Evolutionary conservation across 2,113 vertebrate genomes (phyloP).

Genomic region (Psittacula cyanocephala): DNA sequence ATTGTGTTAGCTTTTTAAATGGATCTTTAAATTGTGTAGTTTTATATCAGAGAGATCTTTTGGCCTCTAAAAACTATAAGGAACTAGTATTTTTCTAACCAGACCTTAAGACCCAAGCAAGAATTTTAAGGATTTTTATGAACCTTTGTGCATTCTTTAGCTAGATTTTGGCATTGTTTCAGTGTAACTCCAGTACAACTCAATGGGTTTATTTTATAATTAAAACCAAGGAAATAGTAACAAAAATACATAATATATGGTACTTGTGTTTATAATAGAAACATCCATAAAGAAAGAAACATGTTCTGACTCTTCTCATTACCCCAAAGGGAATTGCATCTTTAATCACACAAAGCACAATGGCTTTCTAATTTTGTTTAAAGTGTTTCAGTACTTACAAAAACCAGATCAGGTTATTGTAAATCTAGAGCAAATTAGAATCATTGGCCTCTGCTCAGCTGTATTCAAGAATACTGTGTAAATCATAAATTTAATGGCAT

Average conservation of each 20-base stretch:
- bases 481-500: constrained; percentile 95
- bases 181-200: constrained; percentile 67
- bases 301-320: constrained; percentile 81
- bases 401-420: constrained; percentile 88
- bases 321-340: constrained; percentile 81
- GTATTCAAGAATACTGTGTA: constrained; percentile 89
- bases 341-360: constrained; percentile 84
- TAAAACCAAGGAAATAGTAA: constrained; percentile 77
- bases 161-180: constrained; percentile 72
- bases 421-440: constrained; percentile 96
- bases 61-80: constrained; percentile 42
- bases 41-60: constrained; percentile 55
- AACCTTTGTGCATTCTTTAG: constrained; percentile 69
- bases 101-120: constrained; percentile 60
- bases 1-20: neutral
- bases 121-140: constrained; percentile 72
- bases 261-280: constrained; percentile 75
- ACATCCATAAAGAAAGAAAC: constrained; percentile 80
- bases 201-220: constrained; percentile 74
- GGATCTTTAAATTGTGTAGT: neutral
- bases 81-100: constrained; percentile 58
- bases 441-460: constrained; percentile 89
- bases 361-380: constrained; percentile 87
- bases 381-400: constrained; percentile 90
- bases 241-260: constrained; percentile 77